Evolutionary conservation across 2,113 vertebrate genomes (phyloP).

Genomic region (Lathamus discolor): DNA sequence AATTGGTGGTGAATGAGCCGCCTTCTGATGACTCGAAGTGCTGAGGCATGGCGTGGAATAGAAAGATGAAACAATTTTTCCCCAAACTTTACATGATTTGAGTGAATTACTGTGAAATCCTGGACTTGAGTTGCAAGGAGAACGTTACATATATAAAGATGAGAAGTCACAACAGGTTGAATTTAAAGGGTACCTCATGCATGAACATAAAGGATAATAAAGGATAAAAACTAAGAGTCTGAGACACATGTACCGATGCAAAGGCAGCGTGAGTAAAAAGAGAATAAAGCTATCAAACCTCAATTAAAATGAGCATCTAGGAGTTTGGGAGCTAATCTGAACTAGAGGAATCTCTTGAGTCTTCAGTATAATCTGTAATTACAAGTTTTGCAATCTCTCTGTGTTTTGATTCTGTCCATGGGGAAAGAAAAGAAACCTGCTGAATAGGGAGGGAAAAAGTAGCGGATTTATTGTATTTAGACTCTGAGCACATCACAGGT

Average conservation of each 20-base stretch:
- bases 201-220: background rate
- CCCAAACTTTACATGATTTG: background rate
- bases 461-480: background rate
- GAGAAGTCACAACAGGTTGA: background rate
- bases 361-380: background rate
- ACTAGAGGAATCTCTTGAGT: background rate
- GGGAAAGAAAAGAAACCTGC: background rate
- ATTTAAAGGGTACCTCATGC: background rate
- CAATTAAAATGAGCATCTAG: background rate
- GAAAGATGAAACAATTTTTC: background rate
- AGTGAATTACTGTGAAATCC: background rate
- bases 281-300: background rate
- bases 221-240: background rate
- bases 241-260: background rate
- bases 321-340: background rate
- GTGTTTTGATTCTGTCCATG: background rate
- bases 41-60: background rate
- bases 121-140: background rate
- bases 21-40: background rate
- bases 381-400: background rate
- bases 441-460: background rate
- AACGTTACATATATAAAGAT: rapidly evolving
- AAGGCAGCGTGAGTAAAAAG: background rate
- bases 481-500: background rate
- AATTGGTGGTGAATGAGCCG: background rate